These are phyloP conservation scores for Oenanthe oenanthe DNA, from an alignment of 2,113 vertebrate species.

Conservation along the genomic window DNA sequence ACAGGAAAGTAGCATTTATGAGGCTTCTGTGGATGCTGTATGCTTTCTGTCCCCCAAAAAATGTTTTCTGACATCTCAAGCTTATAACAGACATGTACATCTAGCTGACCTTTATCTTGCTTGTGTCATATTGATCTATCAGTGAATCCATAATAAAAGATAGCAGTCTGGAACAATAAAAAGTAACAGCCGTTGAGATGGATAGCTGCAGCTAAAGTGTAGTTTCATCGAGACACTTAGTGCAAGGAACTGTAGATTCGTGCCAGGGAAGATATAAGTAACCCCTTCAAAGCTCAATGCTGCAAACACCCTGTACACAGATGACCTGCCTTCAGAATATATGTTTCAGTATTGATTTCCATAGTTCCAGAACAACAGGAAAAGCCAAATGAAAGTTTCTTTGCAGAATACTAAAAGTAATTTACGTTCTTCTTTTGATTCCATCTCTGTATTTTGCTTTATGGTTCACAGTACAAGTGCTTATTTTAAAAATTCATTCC, in stretches of 20 bases:
- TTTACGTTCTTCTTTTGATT: slow-evolving; percentile 78
- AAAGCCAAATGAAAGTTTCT: slow-evolving; percentile 79
- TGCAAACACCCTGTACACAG: slow-evolving; percentile 68
- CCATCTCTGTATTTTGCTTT: slow-evolving; percentile 77
- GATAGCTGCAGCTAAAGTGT: slow-evolving; percentile 67
- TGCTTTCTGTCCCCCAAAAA: slow-evolving; percentile 41
- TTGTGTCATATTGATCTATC: slow-evolving; percentile 79
- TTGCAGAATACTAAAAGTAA: slow-evolving; percentile 77
- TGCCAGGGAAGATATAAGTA: slow-evolving; percentile 66
- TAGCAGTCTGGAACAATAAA: slow-evolving; percentile 71
- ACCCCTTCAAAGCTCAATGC: slow-evolving; percentile 73
- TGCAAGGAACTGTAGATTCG: slow-evolving; percentile 72
- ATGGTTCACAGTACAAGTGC: slow-evolving; percentile 77
- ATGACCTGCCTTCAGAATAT: slow-evolving; percentile 75
- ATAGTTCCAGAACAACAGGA: slow-evolving; percentile 78
- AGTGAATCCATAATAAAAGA: slow-evolving; percentile 78
- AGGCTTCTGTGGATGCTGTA: slow-evolving; percentile 27
- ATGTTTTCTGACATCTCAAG: slow-evolving; percentile 61
- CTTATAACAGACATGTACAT: slow-evolving; percentile 71
- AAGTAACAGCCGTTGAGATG: slow-evolving; percentile 72
- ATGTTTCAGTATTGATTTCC: slow-evolving; percentile 79
- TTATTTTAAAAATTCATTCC: slow-evolving; percentile 78
- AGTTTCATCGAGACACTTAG: slow-evolving; percentile 73
- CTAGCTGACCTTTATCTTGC: slow-evolving; percentile 77
- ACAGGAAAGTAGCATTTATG: slow-evolving; percentile 49